phyloP scores from a whole-genome alignment of 2,888 invertebrate genomes.

The Melieria picta region DNA sequence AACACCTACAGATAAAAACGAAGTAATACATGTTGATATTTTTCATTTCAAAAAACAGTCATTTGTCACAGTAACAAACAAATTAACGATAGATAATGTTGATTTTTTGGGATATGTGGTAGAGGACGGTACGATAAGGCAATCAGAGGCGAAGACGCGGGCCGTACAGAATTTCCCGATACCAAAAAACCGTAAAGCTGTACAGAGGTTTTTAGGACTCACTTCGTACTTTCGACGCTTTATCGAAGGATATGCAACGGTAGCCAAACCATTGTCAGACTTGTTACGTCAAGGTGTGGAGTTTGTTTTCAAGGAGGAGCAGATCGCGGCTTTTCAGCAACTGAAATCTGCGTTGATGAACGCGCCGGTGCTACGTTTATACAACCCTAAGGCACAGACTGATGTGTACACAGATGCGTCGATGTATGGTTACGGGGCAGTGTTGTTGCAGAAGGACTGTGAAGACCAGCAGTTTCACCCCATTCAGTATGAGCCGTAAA shows the following conservation, averaged over 20 bases:
- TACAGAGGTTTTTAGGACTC: slow-evolving; percentile 36
- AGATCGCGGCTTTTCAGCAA: slow-evolving; percentile 1
- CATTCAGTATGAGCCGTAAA: slow-evolving; percentile 45
- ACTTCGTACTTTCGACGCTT: slow-evolving; percentile 38
- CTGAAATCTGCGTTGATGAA: slow-evolving; percentile 33
- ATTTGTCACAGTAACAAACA: no score
- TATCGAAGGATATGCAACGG: slow-evolving; percentile 40
- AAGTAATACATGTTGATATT: no score
- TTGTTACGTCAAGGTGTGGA: slow-evolving; percentile 32
- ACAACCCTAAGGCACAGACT: slow-evolving; percentile 18
- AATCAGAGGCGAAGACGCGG: slow-evolving; percentile 30
- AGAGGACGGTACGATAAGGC: slow-evolving; percentile 12
- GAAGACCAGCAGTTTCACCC: no score
- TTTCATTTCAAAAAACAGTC: no score
- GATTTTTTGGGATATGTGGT: slow-evolving; percentile 27
- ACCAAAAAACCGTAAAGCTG: slow-evolving; percentile 17
- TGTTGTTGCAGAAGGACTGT: slow-evolving; percentile 8
- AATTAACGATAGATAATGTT: no score
- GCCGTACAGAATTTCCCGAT: slow-evolving; percentile 32
- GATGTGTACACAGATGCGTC: slow-evolving; percentile 34
- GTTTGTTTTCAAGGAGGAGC: slow-evolving; percentile 23
- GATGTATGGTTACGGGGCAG: slow-evolving; percentile 35
- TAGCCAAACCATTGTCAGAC: slow-evolving; percentile 51
- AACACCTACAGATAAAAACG: no score
- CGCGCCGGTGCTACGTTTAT: slow-evolving; percentile 38